These are phyloP conservation scores for Pseudolaguvia tuberculata DNA, from an alignment of 2,113 vertebrate species.

Conservation along the genomic window DNA sequence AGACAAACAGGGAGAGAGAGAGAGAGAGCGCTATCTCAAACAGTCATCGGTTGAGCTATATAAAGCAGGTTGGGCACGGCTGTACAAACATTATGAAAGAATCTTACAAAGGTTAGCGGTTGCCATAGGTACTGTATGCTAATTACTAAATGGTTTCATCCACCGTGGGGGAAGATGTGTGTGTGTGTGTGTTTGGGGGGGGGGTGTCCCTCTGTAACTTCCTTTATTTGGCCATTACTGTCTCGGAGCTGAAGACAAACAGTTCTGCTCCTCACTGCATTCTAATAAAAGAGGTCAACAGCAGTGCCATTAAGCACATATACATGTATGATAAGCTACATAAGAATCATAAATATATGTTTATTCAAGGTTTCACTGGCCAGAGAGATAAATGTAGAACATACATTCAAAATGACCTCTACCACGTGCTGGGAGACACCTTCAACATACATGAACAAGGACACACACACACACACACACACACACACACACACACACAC, in stretches of 20 bases:
- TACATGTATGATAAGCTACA: constrained; percentile 30
- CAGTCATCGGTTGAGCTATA: constrained; percentile 61
- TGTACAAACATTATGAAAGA: constrained; percentile 74
- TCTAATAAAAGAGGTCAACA: constrained; percentile 40
- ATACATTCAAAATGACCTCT: constrained; percentile 35
- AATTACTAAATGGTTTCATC: constrained; percentile 70
- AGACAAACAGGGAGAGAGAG: constrained; percentile 34
- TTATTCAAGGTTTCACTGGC: constrained; percentile 23
- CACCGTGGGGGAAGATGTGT: constrained; percentile 44
- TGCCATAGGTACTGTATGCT: constrained; percentile 78
- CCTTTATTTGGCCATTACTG: constrained; percentile 56
- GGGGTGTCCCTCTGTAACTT: constrained; percentile 49
- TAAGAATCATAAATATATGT: constrained; percentile 35
- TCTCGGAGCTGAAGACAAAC: constrained; percentile 42
- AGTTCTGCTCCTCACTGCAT: constrained; percentile 20
- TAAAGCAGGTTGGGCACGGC: constrained; percentile 62
- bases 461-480: constrained; percentile 12
- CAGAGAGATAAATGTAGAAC: constrained; percentile 27
- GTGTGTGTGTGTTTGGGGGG: too few relatives aligned
- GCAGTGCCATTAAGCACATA: constrained; percentile 27
- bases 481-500: too few relatives aligned
- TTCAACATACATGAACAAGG: constrained; percentile 30
- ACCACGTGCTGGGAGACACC: constrained; percentile 31
- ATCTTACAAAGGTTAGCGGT: constrained; percentile 72
- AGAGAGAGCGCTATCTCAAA: constrained; percentile 51